A percentile compares a stretch with the other conserved stretches of the same genome.
These are phyloP conservation scores for Bombus consobrinus DNA, from an alignment of 1,140 invertebrate genomes.

Conservation along the genomic window DNA sequence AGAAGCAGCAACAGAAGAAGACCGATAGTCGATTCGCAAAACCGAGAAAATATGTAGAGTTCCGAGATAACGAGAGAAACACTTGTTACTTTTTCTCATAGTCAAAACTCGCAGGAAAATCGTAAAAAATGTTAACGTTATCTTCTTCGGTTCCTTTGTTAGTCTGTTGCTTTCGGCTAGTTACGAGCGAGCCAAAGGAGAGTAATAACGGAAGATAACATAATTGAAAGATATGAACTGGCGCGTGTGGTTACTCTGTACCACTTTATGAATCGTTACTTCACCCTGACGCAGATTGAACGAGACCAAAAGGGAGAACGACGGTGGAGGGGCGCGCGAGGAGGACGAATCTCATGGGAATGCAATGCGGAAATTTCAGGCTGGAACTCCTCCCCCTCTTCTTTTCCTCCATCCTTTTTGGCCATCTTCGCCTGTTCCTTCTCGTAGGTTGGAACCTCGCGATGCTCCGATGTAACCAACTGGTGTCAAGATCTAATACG, in stretches of 20 bases:
- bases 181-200: neutral
- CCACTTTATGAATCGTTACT: slow-evolving; percentile 16
- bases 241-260: neutral
- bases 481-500: neutral
- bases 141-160: neutral
- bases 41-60: slow-evolving; percentile 61
- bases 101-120: neutral
- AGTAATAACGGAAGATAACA: slow-evolving; percentile 3
- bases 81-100: neutral
- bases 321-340: slow-evolving; percentile 41
- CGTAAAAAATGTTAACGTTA: neutral
- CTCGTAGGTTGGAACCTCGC: neutral
- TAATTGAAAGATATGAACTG: slow-evolving; percentile 26
- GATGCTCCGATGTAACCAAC: neutral
- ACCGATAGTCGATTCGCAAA: slow-evolving; percentile 52
- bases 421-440: neutral
- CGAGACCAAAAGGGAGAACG: neutral
- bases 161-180: neutral
- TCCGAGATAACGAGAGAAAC: slow-evolving; percentile 46
- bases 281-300: slow-evolving; percentile 22
- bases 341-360: slow-evolving; percentile 76
- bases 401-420: neutral
- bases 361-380: slow-evolving; percentile 80
- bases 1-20: slow-evolving; percentile 37
- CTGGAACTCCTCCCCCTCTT: slow-evolving; percentile 58